A percentile compares a stretch with the other conserved stretches of the same genome.
Conservation (phyloP, 2,113 vertebrate species). For the Megatriorchis doriae region DNA sequence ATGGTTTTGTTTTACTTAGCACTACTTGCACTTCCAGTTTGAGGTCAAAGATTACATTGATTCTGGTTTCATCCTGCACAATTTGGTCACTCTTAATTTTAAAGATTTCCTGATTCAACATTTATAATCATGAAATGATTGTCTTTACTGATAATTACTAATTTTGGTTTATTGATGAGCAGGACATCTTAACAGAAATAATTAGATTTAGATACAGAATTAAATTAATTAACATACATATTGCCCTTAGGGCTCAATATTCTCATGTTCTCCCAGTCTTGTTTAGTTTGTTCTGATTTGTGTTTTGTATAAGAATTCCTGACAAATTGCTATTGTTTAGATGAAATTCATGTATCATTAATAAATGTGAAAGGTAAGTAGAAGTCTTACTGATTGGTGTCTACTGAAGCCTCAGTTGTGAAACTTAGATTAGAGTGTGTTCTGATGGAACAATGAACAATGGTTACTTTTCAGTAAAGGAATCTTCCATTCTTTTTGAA, state of each 20-base stretch:
- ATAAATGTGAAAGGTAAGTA: conserved; percentile 5
- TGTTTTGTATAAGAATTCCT: not conserved
- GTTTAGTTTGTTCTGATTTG: not conserved
- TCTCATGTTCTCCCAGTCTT: not conserved
- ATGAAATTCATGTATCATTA: not conserved
- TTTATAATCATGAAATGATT: not conserved
- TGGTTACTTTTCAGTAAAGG: not conserved
- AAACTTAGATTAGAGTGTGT: not conserved
- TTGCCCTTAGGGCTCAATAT: not conserved
- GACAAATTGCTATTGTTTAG: not conserved
- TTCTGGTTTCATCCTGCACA: not conserved
- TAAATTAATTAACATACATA: not conserved
- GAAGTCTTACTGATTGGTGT: not conserved
- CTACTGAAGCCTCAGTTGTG: not conserved
- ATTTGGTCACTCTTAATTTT: not conserved
- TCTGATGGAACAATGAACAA: not conserved
- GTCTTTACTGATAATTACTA: not conserved
- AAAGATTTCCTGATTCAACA: not conserved
- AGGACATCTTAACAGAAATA: not conserved
- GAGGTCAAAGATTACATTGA: not conserved
- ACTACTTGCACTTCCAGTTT: not conserved
- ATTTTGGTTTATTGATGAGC: not conserved
- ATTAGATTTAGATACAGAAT: not conserved
- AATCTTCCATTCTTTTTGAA: not conserved
- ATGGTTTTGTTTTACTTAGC: not conserved